Evolutionary conservation across 1,140 invertebrate species (phyloP).

Genomic region (Penaeus indicus): DNA sequence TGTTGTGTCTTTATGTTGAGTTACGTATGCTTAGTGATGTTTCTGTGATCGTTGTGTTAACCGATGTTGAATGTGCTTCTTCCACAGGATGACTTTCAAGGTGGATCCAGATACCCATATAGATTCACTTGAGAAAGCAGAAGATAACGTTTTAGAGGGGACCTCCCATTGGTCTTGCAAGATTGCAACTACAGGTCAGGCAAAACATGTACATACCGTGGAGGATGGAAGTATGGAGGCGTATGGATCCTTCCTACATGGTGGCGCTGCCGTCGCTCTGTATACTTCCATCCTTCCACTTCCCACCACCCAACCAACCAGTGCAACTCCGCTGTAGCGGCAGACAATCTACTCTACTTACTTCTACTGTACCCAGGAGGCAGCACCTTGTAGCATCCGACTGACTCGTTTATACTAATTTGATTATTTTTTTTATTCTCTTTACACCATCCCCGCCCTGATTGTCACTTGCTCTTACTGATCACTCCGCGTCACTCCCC

Average conservation of each 20-base stretch:
- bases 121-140: slow-evolving; percentile 97
- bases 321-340: slow-evolving; percentile 46
- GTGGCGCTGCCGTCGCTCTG: slow-evolving; percentile 19
- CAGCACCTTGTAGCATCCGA: slow-evolving; percentile 50
- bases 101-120: slow-evolving; percentile 99
- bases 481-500: not conserved
- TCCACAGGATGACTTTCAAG: slow-evolving; percentile 91
- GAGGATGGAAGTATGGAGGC: slow-evolving; percentile 61
- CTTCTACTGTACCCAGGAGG: slow-evolving; percentile 39
- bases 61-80: slow-evolving; percentile 57
- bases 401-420: slow-evolving; percentile 48
- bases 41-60: slow-evolving; percentile 32
- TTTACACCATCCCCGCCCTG: slow-evolving; percentile 19
- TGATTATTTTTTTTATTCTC: slow-evolving; percentile 27
- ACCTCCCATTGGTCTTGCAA: slow-evolving; percentile 99
- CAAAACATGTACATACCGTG: slow-evolving; percentile 61
- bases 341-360: slow-evolving; percentile 53
- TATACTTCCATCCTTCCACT: slow-evolving; percentile 46
- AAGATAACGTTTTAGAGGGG: slow-evolving; percentile 97
- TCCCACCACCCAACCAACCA: slow-evolving; percentile 37
- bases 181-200: slow-evolving; percentile 95
- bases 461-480: slow-evolving; percentile 31
- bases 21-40: slow-evolving; percentile 35
- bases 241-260: slow-evolving; percentile 16
- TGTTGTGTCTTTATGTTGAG: slow-evolving; percentile 12